Base-by-base conservation (phyloP, 2,888 invertebrate species). In the Metalampra italica region DNA sequence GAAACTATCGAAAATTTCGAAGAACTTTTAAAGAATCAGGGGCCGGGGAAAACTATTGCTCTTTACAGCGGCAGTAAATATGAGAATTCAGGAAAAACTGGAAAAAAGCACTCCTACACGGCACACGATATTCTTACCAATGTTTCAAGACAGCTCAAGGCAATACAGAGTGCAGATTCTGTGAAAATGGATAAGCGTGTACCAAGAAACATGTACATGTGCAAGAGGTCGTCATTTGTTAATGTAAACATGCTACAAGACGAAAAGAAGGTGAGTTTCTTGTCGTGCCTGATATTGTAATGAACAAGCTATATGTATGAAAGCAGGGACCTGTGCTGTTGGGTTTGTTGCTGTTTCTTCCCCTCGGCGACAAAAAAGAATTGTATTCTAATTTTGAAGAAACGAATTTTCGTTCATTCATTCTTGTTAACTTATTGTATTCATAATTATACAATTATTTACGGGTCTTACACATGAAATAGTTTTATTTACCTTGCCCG, bases 101-200 rank as follows among this genome's bases (percentile, higher is more conserved):
- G 12, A 14, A 12, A 32, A 15, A 14, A 37, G 50, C 47, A 30
- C 14, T 7, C 11, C 12, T 2, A 58, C n/a, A 66, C 60, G 46
- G 64, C 72, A 0, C 60, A 68, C 49, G 79, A 82, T 56, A 71
- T 87, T 3, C 60, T 87, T 53, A 54, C 62, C 14, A 68, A 59
- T 52, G 75, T 87, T 9, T 65, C 68, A 13, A 58, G 59, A 9
- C 82, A 87, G 62, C 57, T 88, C n/a, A 76, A 69, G 58, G 78
- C 74, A 0, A 69, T 85, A 5, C 76, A 82, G 40, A 62, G 54
- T 3, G 82, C 86, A 1, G 86, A 88, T 53, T 54, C 48, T 34
- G 14, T 50, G 1, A 67, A 47, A 46, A 60, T 40, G 38, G 44
- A 43, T 7, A 66, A 58, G 52, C 46, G 29, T 15, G 3, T 11